Evolutionary conservation across 2,888 invertebrate species (phyloP).

Genomic region (Apodemia mormo): DNA sequence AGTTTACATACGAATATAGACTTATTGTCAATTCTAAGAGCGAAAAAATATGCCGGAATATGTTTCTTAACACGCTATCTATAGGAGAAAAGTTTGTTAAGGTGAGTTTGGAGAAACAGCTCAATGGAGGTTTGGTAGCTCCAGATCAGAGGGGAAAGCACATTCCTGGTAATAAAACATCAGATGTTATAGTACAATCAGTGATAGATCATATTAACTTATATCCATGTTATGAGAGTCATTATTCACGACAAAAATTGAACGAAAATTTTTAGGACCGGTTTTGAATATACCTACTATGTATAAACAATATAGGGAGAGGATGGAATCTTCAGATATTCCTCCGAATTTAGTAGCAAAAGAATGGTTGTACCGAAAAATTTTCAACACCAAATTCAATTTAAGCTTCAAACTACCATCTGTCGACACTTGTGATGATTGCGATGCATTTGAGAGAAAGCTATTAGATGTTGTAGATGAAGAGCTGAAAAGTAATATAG

Average conservation of each 20-base stretch:
- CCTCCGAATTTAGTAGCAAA: conserved; percentile 3
- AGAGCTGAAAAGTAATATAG: background rate
- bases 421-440: background rate
- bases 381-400: conserved; percentile 15
- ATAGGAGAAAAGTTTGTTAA: no score
- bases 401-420: background rate
- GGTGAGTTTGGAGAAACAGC: no score
- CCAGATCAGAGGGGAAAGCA: no score
- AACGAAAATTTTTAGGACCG: background rate
- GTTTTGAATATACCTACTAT: conserved; percentile 13
- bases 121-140: no score
- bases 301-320: conserved; percentile 13
- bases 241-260: background rate
- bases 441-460: background rate
- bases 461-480: background rate
- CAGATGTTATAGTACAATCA: no score
- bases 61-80: no score
- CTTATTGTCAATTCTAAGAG: no score
- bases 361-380: background rate
- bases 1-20: no score
- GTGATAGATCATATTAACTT: no score
- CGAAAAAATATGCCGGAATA: no score
- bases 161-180: no score
- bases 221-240: no score
- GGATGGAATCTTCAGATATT: conserved; percentile 1